Evolutionary conservation across 2,888 invertebrate species (phyloP), one percentile per base, ranked within the genome.

Genomic region (Oligia fasciuncula): DNA sequence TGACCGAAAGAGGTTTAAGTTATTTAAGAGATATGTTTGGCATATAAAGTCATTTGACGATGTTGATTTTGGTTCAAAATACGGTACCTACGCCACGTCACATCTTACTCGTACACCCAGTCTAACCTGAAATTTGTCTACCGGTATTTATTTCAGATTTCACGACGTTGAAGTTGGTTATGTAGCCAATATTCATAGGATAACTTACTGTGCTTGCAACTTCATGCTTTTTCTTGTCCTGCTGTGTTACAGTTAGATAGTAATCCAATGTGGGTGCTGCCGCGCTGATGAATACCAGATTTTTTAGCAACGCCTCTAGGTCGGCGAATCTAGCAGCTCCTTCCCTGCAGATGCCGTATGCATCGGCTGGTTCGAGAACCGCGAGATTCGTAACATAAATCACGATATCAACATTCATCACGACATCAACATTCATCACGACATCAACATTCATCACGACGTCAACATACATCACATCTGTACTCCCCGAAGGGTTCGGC

Each of bases 1-100:
- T 78, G 69, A 54, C 66, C 63, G 4, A 35, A 49, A 62, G 29
- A 23, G 11, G n/a, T 71, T 5, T 14, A 66, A 65, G 14, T 80
- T 76, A 79, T 66, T 70, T 49, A 23, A 2, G 6, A 71, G 29
- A 19, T 67, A 43, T 49, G 63, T 73, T 43, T 57, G 9, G 76
- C 51, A 73, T 74, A 19, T 43, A 0, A 66, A 76, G n/a, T 46
- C 4, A 35, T 23, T 76, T 75, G 43, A 17, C 11, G 8, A 46
- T 43, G 13, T 13, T 35, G 8, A 46, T 8, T 60, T n/a, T 46
- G 3, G 23, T 17, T 46, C 5, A 43, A 11, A 62, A 40, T 62
- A 40, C 14, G 35, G 35, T 51, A 49, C 13, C 49, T 19, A 29
- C 1, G 17, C 17, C 40, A 17, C 43, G 23, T 63, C 14, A 29